Evolutionary conservation across 2,113 vertebrate species (phyloP).

Genomic region (Stomatorhinus ivindoensis): DNA sequence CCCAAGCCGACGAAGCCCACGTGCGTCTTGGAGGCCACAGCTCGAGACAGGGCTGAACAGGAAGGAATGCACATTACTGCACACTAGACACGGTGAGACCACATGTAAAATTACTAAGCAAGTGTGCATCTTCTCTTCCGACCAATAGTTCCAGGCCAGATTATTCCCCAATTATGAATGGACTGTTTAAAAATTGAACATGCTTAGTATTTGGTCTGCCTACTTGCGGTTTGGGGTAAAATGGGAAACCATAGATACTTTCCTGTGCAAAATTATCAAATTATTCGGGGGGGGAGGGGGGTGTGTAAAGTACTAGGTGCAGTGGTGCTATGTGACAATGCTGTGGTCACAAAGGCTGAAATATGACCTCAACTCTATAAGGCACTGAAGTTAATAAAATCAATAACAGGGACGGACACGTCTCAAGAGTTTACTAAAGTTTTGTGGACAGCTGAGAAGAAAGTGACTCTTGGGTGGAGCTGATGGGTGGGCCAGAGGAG

Average conservation of each 20-base stretch:
- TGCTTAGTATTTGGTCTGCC: neutral
- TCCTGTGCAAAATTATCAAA: neutral
- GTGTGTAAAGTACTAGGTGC: neutral
- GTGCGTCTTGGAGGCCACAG: constrained; percentile 92
- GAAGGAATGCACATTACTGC: neutral
- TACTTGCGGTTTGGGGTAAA: neutral
- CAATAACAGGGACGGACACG: neutral
- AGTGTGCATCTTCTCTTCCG: neutral
- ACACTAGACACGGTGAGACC: neutral
- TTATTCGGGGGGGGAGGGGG: neutral
- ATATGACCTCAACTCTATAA: neutral
- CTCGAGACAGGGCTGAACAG: constrained; percentile 74
- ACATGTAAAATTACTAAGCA: neutral
- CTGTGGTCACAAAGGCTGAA: neutral
- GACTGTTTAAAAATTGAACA: neutral
- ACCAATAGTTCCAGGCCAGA: neutral
- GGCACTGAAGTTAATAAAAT: neutral
- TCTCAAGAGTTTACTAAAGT: neutral
- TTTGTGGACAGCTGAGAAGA: neutral
- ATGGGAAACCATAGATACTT: neutral
- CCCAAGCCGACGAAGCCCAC: constrained; percentile 94
- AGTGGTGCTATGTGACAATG: no score
- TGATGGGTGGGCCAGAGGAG: neutral
- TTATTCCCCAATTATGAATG: neutral
- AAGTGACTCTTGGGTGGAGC: neutral